These are phyloP conservation scores for Corythucha ciliata DNA, from an alignment of 2,888 invertebrate genomes.

Conservation along the genomic window DNA sequence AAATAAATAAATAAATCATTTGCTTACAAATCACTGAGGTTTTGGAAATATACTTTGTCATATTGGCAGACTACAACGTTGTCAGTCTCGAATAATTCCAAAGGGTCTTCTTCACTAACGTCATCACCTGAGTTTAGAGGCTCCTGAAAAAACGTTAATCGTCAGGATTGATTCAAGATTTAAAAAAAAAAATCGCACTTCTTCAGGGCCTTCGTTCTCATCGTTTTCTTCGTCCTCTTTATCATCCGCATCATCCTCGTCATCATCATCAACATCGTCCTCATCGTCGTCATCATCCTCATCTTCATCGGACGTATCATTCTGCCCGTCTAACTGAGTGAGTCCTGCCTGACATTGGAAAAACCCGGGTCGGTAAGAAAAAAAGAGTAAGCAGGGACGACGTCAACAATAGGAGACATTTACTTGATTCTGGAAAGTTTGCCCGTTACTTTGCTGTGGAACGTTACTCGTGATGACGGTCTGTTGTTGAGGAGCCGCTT, in stretches of 20 bases:
- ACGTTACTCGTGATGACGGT: too few relatives aligned
- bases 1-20: slow-evolving; percentile 31
- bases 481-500: not conserved
- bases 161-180: not conserved
- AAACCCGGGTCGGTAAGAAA: not conserved
- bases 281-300: slow-evolving; percentile 48
- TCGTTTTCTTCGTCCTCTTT: slow-evolving; percentile 51
- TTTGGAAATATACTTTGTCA: slow-evolving; percentile 65
- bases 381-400: too few relatives aligned
- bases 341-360: slow-evolving; percentile 20
- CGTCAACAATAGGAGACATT: too few relatives aligned
- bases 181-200: slow-evolving; percentile 32
- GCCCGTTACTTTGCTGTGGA: too few relatives aligned
- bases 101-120: slow-evolving; percentile 90
- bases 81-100: slow-evolving; percentile 95
- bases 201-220: slow-evolving; percentile 45
- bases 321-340: slow-evolving; percentile 34
- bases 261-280: slow-evolving; percentile 46
- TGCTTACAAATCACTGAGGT: not conserved
- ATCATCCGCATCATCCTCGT: slow-evolving; percentile 67
- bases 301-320: slow-evolving; percentile 46
- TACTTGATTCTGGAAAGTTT: too few relatives aligned
- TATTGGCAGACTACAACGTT: slow-evolving; percentile 99
- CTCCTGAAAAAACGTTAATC: slow-evolving; percentile 49
- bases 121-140: slow-evolving; percentile 95